phyloP scores from a whole-genome alignment of 2,113 vertebrate species.

The Aphyosemion australe region DNA sequence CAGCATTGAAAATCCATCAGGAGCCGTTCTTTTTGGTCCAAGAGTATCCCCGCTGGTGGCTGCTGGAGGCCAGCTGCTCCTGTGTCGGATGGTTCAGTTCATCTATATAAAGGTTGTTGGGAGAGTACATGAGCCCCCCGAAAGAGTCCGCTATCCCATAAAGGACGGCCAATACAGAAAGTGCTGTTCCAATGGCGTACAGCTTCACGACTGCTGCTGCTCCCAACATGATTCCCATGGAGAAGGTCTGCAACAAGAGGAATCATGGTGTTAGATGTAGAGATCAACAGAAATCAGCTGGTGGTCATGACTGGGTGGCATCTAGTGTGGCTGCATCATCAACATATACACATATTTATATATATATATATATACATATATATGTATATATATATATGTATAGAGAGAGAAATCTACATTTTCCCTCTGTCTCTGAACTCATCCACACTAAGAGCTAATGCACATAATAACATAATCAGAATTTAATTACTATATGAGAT shows the following conservation, averaged over 20 bases:
- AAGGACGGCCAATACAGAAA: constrained; percentile 42
- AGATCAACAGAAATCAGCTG: too few species aligned
- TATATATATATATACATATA: too few species aligned
- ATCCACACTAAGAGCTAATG: too few species aligned
- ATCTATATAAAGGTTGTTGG: constrained; percentile 17
- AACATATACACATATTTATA: too few species aligned
- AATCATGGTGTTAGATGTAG: too few species aligned
- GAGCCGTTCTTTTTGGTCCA: constrained; percentile 18
- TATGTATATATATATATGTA: too few species aligned
- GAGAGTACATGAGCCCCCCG: constrained; percentile 61
- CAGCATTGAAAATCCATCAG: not conserved
- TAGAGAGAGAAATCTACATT: too few species aligned
- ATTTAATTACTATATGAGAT: too few species aligned
- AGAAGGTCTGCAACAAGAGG: not conserved
- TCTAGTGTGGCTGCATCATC: too few species aligned
- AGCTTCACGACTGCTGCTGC: constrained; percentile 41
- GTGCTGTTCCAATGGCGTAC: constrained; percentile 48
- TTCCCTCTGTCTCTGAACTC: too few species aligned
- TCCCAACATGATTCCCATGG: constrained; percentile 40
- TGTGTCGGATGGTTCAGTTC: constrained; percentile 8
- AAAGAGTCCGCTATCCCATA: constrained; percentile 50
- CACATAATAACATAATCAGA: too few species aligned
- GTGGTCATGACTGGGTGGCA: too few species aligned
- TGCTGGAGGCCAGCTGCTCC: not conserved
- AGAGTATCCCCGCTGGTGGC: not conserved